Conservation (phyloP, 2,888 invertebrate species). For the Phortica okadai region DNA sequence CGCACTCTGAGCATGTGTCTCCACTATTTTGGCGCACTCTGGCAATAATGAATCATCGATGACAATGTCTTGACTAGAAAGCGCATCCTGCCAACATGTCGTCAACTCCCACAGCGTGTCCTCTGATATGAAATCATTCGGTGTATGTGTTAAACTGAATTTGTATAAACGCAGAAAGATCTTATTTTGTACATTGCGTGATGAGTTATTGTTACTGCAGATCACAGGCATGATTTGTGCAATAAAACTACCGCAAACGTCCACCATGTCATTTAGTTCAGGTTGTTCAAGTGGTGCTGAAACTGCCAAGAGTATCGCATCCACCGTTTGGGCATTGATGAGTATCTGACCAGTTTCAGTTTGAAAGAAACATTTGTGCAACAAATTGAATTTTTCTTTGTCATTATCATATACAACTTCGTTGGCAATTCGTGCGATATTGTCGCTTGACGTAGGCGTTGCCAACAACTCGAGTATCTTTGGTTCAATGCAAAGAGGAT, state of each 20-base stretch:
- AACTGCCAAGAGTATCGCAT: slow-evolving; percentile 69
- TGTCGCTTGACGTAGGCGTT: slow-evolving; percentile 59
- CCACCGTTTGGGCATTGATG: slow-evolving; percentile 69
- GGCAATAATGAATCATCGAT: slow-evolving; percentile 60
- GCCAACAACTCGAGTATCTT: slow-evolving; percentile 69
- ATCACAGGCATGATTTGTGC: slow-evolving; percentile 78
- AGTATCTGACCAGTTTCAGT: slow-evolving; percentile 73
- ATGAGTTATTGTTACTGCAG: slow-evolving; percentile 76
- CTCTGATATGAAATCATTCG: slow-evolving; percentile 69
- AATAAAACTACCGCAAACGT: slow-evolving; percentile 78
- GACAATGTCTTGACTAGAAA: slow-evolving; percentile 73
- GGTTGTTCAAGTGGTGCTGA: slow-evolving; percentile 61
- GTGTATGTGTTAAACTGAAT: slow-evolving; percentile 75
- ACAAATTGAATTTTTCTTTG: slow-evolving; percentile 70
- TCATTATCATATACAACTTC: slow-evolving; percentile 64
- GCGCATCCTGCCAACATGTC: slow-evolving; percentile 80
- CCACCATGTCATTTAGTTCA: slow-evolving; percentile 71
- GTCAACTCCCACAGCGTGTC: slow-evolving; percentile 80
- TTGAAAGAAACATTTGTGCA: slow-evolving; percentile 76
- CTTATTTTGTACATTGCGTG: slow-evolving; percentile 73
- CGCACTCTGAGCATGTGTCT: slow-evolving; percentile 47
- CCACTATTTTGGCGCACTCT: slow-evolving; percentile 62
- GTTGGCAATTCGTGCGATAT: slow-evolving; percentile 66
- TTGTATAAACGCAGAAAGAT: slow-evolving; percentile 77
- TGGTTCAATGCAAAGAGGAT: slow-evolving; percentile 73